These are phyloP conservation scores for Alentia gelatinosa DNA, from an alignment of 2,888 invertebrate species.

Conservation along the genomic window DNA sequence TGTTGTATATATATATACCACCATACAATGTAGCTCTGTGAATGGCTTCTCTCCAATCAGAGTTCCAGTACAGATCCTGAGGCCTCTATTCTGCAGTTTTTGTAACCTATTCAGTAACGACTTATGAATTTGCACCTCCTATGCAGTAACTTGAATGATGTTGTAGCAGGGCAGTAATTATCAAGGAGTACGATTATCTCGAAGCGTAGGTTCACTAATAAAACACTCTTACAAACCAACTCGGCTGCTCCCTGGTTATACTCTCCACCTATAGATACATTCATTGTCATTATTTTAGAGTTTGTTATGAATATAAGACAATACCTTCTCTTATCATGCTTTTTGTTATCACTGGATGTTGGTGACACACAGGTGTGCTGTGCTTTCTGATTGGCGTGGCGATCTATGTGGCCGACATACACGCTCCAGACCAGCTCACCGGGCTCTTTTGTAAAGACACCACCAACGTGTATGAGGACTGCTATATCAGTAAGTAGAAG, in stretches of 20 bases:
- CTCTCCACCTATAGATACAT: not conserved
- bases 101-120: no score
- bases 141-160: no score
- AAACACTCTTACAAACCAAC: not conserved
- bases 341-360: conserved; percentile 56
- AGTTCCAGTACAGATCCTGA: no score
- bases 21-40: no score
- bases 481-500: conserved; percentile 59
- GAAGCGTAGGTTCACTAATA: not conserved
- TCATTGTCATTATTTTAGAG: not conserved
- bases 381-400: conserved; percentile 90
- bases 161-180: no score
- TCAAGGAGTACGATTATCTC: no score
- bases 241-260: not conserved
- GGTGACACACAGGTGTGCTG: conserved; percentile 84
- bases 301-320: not conserved
- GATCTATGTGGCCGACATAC: conserved; percentile 90
- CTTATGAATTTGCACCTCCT: no score
- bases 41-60: no score
- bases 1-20: no score
- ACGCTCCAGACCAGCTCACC: conserved; percentile 94
- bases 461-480: conserved; percentile 56
- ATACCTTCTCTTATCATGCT: not conserved
- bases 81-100: no score
- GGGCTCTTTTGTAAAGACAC: conserved; percentile 92